phyloP scores from a whole-genome alignment of 2,888 invertebrate genomes.

The Rhodophaea formosa region DNA sequence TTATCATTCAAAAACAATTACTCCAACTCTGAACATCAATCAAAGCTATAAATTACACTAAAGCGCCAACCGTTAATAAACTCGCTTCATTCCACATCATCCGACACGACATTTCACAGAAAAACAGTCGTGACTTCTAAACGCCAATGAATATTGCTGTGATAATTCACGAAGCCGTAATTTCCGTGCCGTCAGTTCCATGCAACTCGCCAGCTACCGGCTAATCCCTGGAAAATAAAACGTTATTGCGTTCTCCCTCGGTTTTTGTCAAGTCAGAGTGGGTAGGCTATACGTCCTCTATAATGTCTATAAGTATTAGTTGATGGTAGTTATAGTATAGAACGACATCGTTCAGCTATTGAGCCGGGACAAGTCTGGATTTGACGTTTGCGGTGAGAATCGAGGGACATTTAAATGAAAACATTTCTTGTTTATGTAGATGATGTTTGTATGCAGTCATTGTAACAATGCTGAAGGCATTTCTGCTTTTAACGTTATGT shows the following conservation, averaged over 20 bases:
- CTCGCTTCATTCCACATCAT: neutral
- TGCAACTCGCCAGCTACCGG: slow-evolving; percentile 20
- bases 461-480: neutral
- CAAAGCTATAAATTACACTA: neutral
- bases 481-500: too few species aligned
- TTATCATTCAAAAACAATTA: neutral
- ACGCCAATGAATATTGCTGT: slow-evolving; percentile 24
- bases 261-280: slow-evolving; percentile 19
- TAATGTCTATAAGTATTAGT: neutral
- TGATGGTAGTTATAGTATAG: neutral
- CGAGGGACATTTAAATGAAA: slow-evolving; percentile 16
- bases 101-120: slow-evolving; percentile 7
- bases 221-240: slow-evolving; percentile 23
- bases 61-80: neutral
- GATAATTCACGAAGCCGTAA: slow-evolving; percentile 27
- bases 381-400: slow-evolving; percentile 19
- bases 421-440: slow-evolving; percentile 11
- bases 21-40: neutral
- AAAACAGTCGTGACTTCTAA: slow-evolving; percentile 11
- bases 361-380: slow-evolving; percentile 15
- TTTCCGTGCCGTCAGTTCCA: slow-evolving; percentile 30
- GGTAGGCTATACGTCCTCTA: slow-evolving; percentile 12
- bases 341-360: slow-evolving; percentile 13
- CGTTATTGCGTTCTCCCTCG: slow-evolving; percentile 19
- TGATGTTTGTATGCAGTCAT: neutral